These are phyloP conservation scores for Emys orbicularis DNA, from an alignment of 2,797 vertebrate genomes.

Conservation along the genomic window DNA sequence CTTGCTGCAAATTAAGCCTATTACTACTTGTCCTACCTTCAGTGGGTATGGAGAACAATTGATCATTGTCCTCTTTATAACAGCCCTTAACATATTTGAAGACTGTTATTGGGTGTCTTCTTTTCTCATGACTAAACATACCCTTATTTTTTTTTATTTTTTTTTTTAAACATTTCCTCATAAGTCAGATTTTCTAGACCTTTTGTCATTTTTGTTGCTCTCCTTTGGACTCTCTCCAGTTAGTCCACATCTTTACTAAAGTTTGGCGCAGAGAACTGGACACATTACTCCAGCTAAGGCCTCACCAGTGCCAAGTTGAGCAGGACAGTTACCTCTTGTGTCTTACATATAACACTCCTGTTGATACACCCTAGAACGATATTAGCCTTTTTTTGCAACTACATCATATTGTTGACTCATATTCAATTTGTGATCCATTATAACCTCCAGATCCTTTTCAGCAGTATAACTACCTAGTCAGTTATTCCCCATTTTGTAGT, in stretches of 20 bases:
- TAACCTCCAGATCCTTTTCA: background rate
- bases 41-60: background rate
- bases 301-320: background rate
- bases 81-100: background rate
- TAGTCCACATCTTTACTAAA: background rate
- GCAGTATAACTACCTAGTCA: background rate
- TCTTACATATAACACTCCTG: background rate
- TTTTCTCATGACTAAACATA: background rate
- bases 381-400: background rate
- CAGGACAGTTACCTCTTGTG: background rate
- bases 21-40: background rate
- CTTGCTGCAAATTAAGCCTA: no score
- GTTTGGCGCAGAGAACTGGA: background rate
- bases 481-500: background rate
- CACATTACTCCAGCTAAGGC: background rate
- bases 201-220: background rate
- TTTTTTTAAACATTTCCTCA: background rate
- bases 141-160: background rate
- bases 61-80: background rate
- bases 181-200: background rate
- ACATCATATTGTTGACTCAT: background rate
- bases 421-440: no score
- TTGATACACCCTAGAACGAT: background rate
- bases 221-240: background rate
- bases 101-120: background rate